These are phyloP conservation scores for Athene cunicularia DNA, from an alignment of 2,113 vertebrate genomes.

Conservation along the genomic window DNA sequence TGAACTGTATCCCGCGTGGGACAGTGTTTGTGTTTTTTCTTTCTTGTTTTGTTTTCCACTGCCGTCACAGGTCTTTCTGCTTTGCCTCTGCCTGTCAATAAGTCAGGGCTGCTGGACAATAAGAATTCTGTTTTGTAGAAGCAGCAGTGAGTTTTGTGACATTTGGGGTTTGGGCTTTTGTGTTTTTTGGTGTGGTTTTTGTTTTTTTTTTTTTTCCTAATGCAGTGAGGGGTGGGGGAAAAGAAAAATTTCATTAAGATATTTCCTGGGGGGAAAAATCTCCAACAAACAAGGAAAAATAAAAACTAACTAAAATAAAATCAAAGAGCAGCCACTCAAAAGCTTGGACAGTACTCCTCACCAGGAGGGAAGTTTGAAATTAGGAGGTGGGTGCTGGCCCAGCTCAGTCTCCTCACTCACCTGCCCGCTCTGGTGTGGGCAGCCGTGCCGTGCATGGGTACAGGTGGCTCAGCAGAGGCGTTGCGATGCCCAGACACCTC, in stretches of 20 bases:
- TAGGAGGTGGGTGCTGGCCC: neutral
- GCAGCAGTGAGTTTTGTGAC: neutral
- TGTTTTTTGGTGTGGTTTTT: neutral
- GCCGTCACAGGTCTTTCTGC: slow-evolving; percentile 35
- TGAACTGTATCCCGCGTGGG: neutral
- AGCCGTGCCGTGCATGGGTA: accelerated
- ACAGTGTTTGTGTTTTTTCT: neutral
- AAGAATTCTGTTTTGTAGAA: neutral
- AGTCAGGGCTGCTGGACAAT: neutral
- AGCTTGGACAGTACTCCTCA: neutral
- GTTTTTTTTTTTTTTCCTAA: neutral
- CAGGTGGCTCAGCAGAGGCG: neutral
- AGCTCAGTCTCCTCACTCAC: neutral
- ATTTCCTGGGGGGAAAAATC: neutral
- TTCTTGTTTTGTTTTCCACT: neutral
- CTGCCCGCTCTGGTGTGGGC: neutral
- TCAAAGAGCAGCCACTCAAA: neutral
- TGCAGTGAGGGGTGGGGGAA: neutral
- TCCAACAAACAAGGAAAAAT: neutral
- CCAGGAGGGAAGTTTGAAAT: neutral
- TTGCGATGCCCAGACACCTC: neutral
- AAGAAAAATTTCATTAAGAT: neutral
- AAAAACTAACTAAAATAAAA: neutral
- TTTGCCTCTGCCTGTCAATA: slow-evolving; percentile 55
- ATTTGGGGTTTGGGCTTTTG: slow-evolving; percentile 1